A percentile compares a stretch with the other conserved stretches of the same genome.
Evolutionary conservation across 2,113 vertebrate genomes (phyloP).

Genomic region (Dipodomys spectabilis): DNA sequence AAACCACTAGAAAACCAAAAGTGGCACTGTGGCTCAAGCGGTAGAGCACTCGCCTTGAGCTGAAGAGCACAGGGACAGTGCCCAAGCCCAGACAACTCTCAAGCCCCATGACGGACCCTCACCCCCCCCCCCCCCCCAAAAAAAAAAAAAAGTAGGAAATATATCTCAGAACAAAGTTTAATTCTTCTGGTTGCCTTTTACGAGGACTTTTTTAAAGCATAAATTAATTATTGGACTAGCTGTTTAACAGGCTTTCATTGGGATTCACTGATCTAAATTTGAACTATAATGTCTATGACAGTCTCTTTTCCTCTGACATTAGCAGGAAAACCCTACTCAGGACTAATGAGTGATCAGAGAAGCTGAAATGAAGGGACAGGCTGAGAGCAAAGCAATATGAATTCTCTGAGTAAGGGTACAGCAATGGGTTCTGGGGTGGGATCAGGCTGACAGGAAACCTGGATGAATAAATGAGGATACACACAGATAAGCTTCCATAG

Average conservation of each 20-base stretch:
- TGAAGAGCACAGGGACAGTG: too few relatives aligned
- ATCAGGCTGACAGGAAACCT: neutral
- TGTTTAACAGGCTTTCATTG: neutral
- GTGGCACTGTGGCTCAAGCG: too few relatives aligned
- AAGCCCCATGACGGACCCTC: too few relatives aligned
- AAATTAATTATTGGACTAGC: neutral
- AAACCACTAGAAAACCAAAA: too few relatives aligned
- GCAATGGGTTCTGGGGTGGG: neutral
- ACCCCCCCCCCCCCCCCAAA: too few relatives aligned
- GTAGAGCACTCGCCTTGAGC: too few relatives aligned
- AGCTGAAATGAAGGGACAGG: too few relatives aligned
- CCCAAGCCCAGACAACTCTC: too few relatives aligned
- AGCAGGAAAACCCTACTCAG: neutral
- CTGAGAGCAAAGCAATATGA: neutral
- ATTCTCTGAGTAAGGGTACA: too few relatives aligned
- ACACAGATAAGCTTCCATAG: neutral
- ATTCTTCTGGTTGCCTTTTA: neutral
- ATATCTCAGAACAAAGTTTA: neutral
- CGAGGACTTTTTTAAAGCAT: neutral
- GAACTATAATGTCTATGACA: neutral
- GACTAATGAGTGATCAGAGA: neutral
- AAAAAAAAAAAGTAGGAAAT: neutral
- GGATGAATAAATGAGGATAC: neutral
- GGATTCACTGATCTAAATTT: neutral
- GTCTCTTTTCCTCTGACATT: neutral